Evolutionary conservation across 2,797 vertebrate genomes (phyloP).

Genomic region (Cephalopachus bancanus): DNA sequence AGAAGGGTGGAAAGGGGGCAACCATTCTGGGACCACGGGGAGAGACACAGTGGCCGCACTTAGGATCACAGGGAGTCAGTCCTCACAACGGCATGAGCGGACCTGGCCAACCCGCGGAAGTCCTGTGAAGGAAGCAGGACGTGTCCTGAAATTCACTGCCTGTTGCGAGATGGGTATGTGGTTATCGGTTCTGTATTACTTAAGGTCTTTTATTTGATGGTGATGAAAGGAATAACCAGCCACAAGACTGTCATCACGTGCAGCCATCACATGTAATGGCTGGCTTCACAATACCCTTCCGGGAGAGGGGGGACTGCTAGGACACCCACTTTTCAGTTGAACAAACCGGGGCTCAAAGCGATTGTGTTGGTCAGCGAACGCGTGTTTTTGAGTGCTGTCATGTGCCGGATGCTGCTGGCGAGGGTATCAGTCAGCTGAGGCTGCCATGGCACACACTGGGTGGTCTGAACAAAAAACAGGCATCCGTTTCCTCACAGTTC

Average conservation of each 20-base stretch:
- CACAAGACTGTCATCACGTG: not conserved
- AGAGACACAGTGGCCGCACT: not conserved
- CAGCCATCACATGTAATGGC: fast-evolving
- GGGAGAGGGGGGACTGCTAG: fast-evolving
- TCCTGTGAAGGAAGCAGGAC: not conserved
- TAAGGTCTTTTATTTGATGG: not conserved
- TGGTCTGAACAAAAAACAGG: not conserved
- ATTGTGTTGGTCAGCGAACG: fast-evolving
- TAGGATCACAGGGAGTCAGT: not conserved
- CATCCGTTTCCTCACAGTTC: not conserved
- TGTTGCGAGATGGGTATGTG: fast-evolving
- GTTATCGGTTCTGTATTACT: fast-evolving
- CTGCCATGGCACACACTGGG: fast-evolving
- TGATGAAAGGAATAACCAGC: fast-evolving
- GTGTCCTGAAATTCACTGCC: fast-evolving
- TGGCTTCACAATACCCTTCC: not conserved
- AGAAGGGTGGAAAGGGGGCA: not conserved
- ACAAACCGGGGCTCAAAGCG: not conserved
- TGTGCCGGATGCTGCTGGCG: not conserved
- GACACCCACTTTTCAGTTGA: not conserved
- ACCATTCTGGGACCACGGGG: not conserved
- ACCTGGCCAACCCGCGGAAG: not conserved
- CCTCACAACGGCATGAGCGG: fast-evolving
- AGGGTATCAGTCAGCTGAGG: not conserved
- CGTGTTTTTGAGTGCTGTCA: too few species aligned